Conservation (phyloP, 2,113 vertebrate genomes). For the Marcusenius ussheri region DNA sequence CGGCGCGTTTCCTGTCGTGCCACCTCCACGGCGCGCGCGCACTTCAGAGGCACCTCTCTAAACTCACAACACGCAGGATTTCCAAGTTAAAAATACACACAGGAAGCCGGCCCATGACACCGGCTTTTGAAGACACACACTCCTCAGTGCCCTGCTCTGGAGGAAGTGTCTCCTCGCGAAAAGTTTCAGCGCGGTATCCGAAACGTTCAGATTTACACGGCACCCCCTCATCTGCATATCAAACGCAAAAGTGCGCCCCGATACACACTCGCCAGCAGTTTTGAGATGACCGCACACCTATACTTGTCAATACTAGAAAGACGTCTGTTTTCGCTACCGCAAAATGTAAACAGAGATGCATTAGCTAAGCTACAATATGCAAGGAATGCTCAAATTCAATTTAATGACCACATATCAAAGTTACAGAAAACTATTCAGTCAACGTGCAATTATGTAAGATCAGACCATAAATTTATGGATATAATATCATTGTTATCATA, state of each 20-base stretch:
- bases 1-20: not conserved
- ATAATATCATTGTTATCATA: not conserved
- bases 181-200: not conserved
- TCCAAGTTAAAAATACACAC: conserved; percentile 42
- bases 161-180: not conserved
- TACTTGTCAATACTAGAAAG: not conserved
- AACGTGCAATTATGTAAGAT: not conserved
- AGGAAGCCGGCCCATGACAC: not conserved
- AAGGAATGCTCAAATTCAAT: not conserved
- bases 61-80: conserved; percentile 29
- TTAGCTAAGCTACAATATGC: not conserved
- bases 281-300: not conserved
- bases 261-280: not conserved
- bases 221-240: not conserved
- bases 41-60: not conserved
- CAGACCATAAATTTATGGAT: not conserved
- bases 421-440: not conserved
- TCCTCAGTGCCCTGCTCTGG: not conserved
- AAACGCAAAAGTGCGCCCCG: not conserved
- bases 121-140: not conserved
- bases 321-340: not conserved
- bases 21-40: not conserved
- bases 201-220: not conserved
- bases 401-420: not conserved
- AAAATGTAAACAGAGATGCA: not conserved